A percentile compares a stretch with the other conserved stretches of the same genome.
Evolutionary conservation across 1,140 invertebrate species (phyloP).

Genomic region (Eubasilissa regina): DNA sequence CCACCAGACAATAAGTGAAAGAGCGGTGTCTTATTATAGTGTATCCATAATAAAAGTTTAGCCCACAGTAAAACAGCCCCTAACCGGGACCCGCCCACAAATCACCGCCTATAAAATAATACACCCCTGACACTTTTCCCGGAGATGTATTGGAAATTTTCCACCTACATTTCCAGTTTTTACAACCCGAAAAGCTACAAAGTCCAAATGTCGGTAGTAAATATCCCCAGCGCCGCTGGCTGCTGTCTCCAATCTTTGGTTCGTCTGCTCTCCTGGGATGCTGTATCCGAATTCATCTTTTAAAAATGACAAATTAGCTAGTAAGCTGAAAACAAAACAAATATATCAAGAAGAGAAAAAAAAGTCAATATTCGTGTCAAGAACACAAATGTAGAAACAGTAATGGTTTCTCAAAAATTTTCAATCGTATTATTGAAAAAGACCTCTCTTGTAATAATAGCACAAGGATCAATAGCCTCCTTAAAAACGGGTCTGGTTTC

Average conservation of each 20-base stretch:
- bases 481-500: no score
- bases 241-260: neutral
- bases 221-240: neutral
- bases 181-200: conserved; percentile 22
- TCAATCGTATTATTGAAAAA: no score
- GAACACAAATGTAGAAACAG: no score
- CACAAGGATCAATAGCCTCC: no score
- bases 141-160: conserved; percentile 22
- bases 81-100: neutral
- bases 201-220: conserved; percentile 41
- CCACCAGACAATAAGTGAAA: no score
- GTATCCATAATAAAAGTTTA: conserved; percentile 29
- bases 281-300: neutral
- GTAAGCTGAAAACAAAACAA: neutral
- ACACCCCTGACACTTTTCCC: conserved; percentile 21
- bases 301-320: neutral
- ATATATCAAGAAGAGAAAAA: no score
- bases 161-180: neutral
- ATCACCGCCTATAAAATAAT: conserved; percentile 45
- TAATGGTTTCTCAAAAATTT: no score
- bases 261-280: neutral
- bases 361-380: no score
- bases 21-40: neutral
- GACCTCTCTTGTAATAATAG: no score
- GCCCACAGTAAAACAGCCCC: conserved; percentile 16